Conservation (phyloP, 2,888 invertebrate genomes). For the Mantis religiosa region DNA sequence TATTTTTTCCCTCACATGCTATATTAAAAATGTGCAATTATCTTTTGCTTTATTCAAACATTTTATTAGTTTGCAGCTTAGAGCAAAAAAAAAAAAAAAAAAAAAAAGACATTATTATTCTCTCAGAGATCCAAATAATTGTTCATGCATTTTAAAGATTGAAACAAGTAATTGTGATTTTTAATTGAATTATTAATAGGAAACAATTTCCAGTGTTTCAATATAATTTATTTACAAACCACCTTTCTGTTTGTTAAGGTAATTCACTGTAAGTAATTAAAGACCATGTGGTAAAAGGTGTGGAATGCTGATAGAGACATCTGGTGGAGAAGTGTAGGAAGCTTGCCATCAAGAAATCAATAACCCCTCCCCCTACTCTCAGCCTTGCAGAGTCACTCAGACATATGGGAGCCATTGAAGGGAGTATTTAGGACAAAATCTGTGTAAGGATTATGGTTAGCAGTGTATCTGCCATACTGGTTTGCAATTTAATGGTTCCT, state of each 20-base stretch:
- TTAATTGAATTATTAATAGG: neutral
- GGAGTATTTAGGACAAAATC: neutral
- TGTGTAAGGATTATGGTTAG: neutral
- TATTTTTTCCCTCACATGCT: too few species aligned
- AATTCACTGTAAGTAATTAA: neutral
- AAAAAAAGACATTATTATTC: too few species aligned
- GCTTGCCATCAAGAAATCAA: neutral
- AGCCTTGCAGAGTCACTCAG: conserved; percentile 18
- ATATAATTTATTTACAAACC: neutral
- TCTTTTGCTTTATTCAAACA: too few species aligned
- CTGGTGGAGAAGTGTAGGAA: neutral
- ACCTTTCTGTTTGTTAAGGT: neutral
- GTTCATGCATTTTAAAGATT: neutral
- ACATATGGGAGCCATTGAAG: conserved; percentile 26
- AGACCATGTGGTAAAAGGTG: neutral
- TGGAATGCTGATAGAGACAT: neutral
- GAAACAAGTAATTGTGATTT: neutral
- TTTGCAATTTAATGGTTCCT: neutral
- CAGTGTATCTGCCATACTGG: neutral
- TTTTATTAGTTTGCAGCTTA: too few species aligned
- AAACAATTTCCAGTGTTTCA: too few species aligned
- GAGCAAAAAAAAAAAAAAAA: neutral
- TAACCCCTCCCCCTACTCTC: conserved; percentile 26
- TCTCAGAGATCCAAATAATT: neutral
- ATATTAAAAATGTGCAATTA: too few species aligned